Base-by-base conservation (phyloP, 2,113 vertebrate genomes). In the Clupea harengus region DNA sequence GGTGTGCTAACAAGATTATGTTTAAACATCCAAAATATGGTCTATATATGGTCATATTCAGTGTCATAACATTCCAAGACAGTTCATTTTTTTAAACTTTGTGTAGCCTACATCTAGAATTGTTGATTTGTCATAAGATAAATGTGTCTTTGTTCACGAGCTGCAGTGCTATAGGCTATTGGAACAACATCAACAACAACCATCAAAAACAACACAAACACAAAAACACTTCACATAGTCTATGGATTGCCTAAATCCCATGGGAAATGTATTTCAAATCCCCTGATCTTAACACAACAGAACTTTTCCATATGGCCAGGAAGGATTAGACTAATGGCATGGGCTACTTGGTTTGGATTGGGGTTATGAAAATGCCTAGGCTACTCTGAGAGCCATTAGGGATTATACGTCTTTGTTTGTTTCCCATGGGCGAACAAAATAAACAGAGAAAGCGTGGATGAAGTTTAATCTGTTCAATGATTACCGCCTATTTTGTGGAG, bases 241-340 rank as follows among this genome's bases (percentile, higher is more conserved):
- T 39, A 78, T 78, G n/a, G 64, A 78, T 39, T 78, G 11, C 13
- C 4, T 78, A 78, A 39, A 32, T 78, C 72, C 72, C 13, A 17
- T 32, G 32, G 4, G 10, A 17, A 78, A 78, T 78, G 72, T 39
- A 78, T 78, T 28, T 39, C 28, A 78, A 39, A 78, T 78, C 28
- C 25, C 44, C 25, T 78, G 72, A 78, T 78, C 25, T 78, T 15
- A 72, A 72, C 28, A 44, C 13, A 78, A 78, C 28, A 78, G 54
- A 20, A 60, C 54, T 60, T 60, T 60, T 39, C 28, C 72, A 78
- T 78, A 78, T 78, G 72, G 72, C 44, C 25, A 78, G 72, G 72
- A 78, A 78, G 72, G 72, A 78, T 78, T 78, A 78, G 28, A 39
- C 72, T 39, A 78, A 78, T 78, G 28, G 72, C 4, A 6, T 60